A percentile compares a stretch with the other conserved stretches of the same genome.
phyloP scores from a whole-genome alignment of 1,140 invertebrate species.

The Calliphora vicina region DNA sequence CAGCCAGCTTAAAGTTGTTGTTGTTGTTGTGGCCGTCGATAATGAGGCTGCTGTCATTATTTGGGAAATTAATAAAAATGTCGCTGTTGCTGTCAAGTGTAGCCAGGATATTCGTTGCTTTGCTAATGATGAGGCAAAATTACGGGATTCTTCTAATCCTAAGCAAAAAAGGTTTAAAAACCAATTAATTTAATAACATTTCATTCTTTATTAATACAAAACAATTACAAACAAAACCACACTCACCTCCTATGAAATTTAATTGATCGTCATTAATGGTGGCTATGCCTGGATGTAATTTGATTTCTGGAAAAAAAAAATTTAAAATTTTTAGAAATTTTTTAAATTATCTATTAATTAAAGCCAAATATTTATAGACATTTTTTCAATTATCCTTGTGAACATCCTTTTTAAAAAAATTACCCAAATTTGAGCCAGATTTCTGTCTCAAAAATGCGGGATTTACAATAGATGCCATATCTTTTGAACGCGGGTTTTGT shows the following conservation, averaged over 20 bases:
- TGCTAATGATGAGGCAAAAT: background rate
- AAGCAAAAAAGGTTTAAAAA: background rate
- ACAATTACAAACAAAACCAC: too few species aligned
- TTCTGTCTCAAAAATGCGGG: too few species aligned
- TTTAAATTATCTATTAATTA: too few species aligned
- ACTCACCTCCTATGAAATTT: constrained; percentile 60
- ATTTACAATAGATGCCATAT: too few species aligned
- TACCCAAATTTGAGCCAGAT: too few species aligned
- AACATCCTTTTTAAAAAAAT: too few species aligned
- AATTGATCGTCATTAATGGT: constrained; percentile 59
- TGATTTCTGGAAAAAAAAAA: constrained; percentile 55
- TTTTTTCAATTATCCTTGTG: too few species aligned
- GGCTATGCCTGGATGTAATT: constrained; percentile 58
- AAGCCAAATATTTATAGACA: too few species aligned
- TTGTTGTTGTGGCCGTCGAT: background rate
- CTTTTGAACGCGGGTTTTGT: too few species aligned
- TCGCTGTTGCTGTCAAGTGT: background rate
- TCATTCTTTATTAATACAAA: background rate
- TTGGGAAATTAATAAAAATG: background rate
- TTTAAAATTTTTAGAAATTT: background rate
- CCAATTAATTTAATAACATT: background rate
- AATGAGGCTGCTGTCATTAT: background rate
- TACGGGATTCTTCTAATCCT: constrained; percentile 9
- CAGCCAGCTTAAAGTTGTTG: background rate
- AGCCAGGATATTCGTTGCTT: constrained; percentile 15